Evolutionary conservation across 2,797 vertebrate genomes (phyloP).

Genomic region (Sciurus vulgaris): DNA sequence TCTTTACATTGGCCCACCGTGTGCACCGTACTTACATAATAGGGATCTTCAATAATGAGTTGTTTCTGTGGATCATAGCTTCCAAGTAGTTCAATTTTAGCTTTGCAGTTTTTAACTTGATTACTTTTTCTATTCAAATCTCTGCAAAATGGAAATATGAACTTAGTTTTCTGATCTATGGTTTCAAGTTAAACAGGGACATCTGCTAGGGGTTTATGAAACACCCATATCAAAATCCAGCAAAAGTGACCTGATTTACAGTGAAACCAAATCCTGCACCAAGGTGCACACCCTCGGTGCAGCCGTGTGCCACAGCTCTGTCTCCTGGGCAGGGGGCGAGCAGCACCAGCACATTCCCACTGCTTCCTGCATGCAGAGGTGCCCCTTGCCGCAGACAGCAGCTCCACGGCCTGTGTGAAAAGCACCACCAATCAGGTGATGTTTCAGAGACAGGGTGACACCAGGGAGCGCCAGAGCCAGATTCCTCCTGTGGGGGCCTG

Average conservation of each 20-base stretch:
- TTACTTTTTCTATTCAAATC: conserved; percentile 94
- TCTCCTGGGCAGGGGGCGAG: neutral
- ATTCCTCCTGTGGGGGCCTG: too few species aligned
- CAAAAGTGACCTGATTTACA: conserved; percentile 18
- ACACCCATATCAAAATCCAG: neutral
- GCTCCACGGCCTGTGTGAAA: neutral
- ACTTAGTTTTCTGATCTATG: conserved; percentile 68
- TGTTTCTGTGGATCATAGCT: conserved; percentile 96
- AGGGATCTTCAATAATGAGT: conserved; percentile 96
- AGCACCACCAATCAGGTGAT: neutral
- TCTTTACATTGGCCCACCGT: neutral
- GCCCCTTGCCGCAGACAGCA: neutral
- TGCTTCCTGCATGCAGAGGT: neutral
- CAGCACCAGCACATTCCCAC: neutral
- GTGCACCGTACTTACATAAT: conserved; percentile 93
- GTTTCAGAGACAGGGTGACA: neutral
- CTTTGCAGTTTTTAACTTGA: conserved; percentile 91
- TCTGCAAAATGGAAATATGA: conserved; percentile 88
- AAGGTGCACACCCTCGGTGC: fast-evolving
- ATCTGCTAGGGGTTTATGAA: conserved; percentile 70
- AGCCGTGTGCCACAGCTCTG: neutral
- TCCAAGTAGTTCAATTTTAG: conserved; percentile 96
- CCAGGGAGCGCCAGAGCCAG: neutral
- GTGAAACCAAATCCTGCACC: neutral
- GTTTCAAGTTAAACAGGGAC: conserved; percentile 71